These are phyloP conservation scores for Colius striatus DNA, from an alignment of 2,113 vertebrate species.

Conservation along the genomic window DNA sequence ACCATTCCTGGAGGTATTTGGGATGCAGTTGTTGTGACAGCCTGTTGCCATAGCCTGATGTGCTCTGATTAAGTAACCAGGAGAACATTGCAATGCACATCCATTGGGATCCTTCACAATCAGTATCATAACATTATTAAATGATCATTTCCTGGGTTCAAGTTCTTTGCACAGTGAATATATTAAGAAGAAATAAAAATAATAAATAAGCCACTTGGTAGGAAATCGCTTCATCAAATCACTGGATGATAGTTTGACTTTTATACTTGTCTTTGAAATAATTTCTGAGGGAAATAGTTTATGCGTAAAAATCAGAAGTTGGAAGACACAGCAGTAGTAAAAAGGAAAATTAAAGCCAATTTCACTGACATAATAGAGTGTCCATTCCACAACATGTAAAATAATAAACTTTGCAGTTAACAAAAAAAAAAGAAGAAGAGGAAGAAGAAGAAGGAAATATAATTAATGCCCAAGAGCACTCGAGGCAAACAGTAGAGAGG, in stretches of 20 bases:
- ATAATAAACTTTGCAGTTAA: background rate
- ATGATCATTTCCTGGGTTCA: background rate
- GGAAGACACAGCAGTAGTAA: background rate
- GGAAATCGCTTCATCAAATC: background rate
- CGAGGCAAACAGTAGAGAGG: background rate
- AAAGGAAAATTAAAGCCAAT: background rate
- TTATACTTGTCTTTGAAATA: background rate
- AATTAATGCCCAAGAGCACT: background rate
- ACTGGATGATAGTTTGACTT: background rate
- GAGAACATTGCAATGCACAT: background rate
- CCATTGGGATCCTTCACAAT: background rate
- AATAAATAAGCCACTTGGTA: background rate
- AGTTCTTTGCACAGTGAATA: background rate
- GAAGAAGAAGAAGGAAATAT: background rate
- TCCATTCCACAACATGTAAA: background rate
- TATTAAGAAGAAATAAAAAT: background rate
- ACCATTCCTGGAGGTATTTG: background rate
- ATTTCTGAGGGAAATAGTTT: background rate
- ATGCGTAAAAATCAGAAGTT: background rate
- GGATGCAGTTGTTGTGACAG: background rate
- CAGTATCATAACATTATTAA: background rate
- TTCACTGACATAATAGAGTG: background rate
- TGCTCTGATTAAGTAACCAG: background rate
- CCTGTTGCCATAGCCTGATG: background rate
- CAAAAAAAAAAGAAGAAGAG: background rate